Evolutionary conservation across 2,797 vertebrate genomes (phyloP), one percentile per base, ranked within the genome.

Genomic region (Euthynnus affinis): DNA sequence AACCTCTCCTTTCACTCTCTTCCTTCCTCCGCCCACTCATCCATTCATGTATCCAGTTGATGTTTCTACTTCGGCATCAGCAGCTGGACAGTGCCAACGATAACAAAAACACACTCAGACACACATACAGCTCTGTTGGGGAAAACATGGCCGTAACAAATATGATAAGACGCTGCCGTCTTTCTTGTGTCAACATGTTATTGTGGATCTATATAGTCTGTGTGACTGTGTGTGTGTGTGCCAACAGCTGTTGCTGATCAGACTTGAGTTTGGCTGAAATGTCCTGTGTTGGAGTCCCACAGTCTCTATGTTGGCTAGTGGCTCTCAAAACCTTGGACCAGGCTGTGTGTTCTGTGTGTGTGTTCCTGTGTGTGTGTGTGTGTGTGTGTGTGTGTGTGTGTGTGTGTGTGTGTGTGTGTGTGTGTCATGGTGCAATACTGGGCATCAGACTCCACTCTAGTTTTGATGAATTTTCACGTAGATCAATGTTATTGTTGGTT

Each of bases 181-280:
- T 59, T 65, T 74, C 37, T 76, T 17, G 68, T 73, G 59, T 72
- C 52, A 12, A 56, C 69, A 37, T 80, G 56, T 76, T 64, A 58
- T 37, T 44, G 57, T 81, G 57, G 66, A 32, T 40, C 61, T 55
- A 20, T 58, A 20, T 14, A 13, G 12, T 37, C 13, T 42, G 51
- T 22, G 1, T 79, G 62, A 83, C 53, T 71, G 66, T 82, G 64
- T 18, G 51, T 18, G 51, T 23, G 51, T 40, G 58, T 83, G 82
- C 70, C 76, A 57, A 80, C 89, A 91, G 88, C 85, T 91, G 89
- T 77, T 90, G 72, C 68, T 25, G 75, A 76, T 91, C 85, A 82
- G 55, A 60, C 66, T 48, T 56, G 57, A 34, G 66, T 81, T 88
- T 87, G 84, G 86, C 82, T 77, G 57, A 74, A 78, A 55, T 71